phyloP scores from a whole-genome alignment of 2,888 invertebrate genomes.

The Lithophane socia region DNA sequence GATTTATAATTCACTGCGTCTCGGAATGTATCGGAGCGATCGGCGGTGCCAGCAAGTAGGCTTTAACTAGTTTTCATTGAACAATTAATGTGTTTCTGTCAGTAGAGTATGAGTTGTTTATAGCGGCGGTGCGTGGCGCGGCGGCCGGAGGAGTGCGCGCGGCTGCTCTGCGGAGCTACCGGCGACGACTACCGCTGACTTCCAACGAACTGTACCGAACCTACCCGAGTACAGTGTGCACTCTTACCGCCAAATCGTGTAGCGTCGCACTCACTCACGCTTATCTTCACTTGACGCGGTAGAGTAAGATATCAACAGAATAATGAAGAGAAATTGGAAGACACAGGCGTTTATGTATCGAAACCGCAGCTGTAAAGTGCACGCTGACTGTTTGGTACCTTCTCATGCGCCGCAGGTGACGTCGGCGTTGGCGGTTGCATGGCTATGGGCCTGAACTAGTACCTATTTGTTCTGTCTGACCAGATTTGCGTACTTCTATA shows the following conservation, averaged over 20 bases:
- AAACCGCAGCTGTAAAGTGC: slow-evolving; percentile 43
- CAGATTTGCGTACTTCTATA: slow-evolving; percentile 36
- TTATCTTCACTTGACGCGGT: slow-evolving; percentile 52
- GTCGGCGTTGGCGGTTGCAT: slow-evolving; percentile 25
- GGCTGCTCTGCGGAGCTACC: slow-evolving; percentile 72
- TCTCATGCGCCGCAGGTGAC: slow-evolving; percentile 39
- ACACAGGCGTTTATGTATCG: slow-evolving; percentile 43
- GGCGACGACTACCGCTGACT: slow-evolving; percentile 76
- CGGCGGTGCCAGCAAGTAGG: slow-evolving; percentile 43
- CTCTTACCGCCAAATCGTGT: slow-evolving; percentile 76
- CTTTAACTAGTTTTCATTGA: slow-evolving; percentile 77
- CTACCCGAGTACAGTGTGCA: slow-evolving; percentile 72
- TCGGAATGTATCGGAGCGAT: slow-evolving; percentile 44
- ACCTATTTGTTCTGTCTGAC: slow-evolving; percentile 30
- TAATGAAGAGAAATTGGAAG: slow-evolving; percentile 61
- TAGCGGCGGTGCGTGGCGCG: slow-evolving; percentile 71
- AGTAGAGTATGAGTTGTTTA: slow-evolving; percentile 82
- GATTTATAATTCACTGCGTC: slow-evolving; percentile 70
- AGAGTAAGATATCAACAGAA: slow-evolving; percentile 69
- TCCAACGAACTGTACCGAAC: slow-evolving; percentile 75
- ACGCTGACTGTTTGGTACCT: slow-evolving; percentile 25
- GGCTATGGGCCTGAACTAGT: not conserved
- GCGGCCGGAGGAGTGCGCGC: slow-evolving; percentile 61
- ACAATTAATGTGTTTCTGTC: slow-evolving; percentile 77
- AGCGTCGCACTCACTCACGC: slow-evolving; percentile 76